phyloP scores from a whole-genome alignment of 1,140 invertebrate species.

The Anoplolepis gracilipes region DNA sequence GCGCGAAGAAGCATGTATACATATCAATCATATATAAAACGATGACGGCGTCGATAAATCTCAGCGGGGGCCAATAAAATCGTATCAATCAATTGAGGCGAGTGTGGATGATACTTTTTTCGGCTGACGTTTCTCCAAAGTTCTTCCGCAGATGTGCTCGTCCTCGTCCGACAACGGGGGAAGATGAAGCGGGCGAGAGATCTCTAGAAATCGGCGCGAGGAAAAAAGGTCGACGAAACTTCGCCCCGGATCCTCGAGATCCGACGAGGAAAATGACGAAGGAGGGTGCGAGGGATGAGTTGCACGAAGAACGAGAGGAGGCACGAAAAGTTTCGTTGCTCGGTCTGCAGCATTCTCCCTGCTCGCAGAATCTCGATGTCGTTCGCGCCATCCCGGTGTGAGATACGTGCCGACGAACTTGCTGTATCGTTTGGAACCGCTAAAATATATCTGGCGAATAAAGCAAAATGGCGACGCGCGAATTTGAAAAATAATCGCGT shows the following conservation, averaged over 20 bases:
- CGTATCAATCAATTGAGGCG: conserved; percentile 76
- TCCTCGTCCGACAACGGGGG: conserved; percentile 8
- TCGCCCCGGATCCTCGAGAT: conserved; percentile 12
- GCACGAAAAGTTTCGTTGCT: conserved; percentile 59
- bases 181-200: conserved; percentile 47
- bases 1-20: conserved; percentile 43
- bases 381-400: conserved; percentile 39
- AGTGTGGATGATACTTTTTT: conserved; percentile 58
- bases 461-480: conserved; percentile 32
- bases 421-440: conserved; percentile 37
- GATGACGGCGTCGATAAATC: conserved; percentile 69
- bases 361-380: conserved; percentile 6
- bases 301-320: not conserved
- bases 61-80: conserved; percentile 75
- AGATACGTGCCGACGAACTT: conserved; percentile 63
- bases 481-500: conserved; percentile 54
- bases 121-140: conserved; percentile 54
- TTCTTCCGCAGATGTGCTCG: conserved; percentile 52
- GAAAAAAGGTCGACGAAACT: conserved; percentile 48
- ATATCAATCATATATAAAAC: conserved; percentile 79
- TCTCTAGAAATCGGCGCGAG: conserved; percentile 33
- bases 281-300: not conserved
- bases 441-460: conserved; percentile 62
- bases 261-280: conserved; percentile 53
- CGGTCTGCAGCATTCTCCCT: conserved; percentile 30